Percentiles rank a stretch among this genome's conserved stretches.
These are phyloP conservation scores for Atta colombica DNA, from an alignment of 1,140 invertebrate genomes.

Conservation along the genomic window DNA sequence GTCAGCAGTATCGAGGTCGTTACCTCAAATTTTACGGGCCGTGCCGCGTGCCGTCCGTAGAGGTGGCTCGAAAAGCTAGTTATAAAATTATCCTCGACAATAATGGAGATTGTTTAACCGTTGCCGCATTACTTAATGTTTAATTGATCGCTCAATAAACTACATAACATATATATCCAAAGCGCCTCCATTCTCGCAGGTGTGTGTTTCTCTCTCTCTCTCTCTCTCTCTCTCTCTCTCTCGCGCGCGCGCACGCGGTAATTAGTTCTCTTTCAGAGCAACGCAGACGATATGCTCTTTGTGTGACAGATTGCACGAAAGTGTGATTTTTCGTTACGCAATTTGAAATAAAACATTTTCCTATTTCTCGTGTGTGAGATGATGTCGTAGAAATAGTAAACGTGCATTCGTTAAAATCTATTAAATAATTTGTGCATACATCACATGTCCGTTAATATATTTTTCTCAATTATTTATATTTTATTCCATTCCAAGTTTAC, in stretches of 20 bases:
- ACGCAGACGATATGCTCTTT: neutral
- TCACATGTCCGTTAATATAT: no score
- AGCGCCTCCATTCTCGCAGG: neutral
- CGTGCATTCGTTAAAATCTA: neutral
- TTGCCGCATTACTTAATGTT: neutral
- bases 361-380: neutral
- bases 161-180: neutral
- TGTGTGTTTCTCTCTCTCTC: neutral
- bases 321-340: neutral
- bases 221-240: neutral
- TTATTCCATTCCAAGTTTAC: no score
- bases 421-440: no score
- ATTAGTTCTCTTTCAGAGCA: constrained; percentile 23
- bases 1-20: constrained; percentile 43
- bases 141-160: neutral
- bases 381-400: neutral
- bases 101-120: neutral
- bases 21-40: neutral
- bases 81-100: neutral
- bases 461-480: no score
- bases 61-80: neutral
- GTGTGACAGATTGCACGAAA: constrained; percentile 27
- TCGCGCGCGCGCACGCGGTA: neutral
- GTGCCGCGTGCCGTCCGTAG: neutral
- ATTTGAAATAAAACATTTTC: constrained; percentile 21